Conservation (phyloP, 2,888 invertebrate genomes). For the Dermolepida albohirtum region DNA sequence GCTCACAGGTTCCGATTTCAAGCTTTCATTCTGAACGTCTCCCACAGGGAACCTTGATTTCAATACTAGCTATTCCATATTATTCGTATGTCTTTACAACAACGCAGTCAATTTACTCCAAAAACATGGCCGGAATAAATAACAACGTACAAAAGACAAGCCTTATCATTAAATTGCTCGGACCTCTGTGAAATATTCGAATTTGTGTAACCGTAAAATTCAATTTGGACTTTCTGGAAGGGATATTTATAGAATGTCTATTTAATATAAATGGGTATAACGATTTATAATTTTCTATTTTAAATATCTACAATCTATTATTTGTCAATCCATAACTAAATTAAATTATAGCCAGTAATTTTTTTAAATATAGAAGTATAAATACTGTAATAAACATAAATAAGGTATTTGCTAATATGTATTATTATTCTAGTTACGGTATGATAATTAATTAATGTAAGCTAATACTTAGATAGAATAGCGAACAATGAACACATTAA, state of each 20-base stretch:
- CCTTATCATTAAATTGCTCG: slow-evolving; percentile 24
- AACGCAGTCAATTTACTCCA: slow-evolving; percentile 25
- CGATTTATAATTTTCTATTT: neutral
- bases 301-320: neutral
- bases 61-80: slow-evolving; percentile 56
- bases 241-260: no score
- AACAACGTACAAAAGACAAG: slow-evolving; percentile 21
- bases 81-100: slow-evolving; percentile 41
- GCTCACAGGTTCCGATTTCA: slow-evolving; percentile 59
- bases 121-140: slow-evolving; percentile 30
- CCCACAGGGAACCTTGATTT: slow-evolving; percentile 62
- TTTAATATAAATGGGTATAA: no score
- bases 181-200: neutral
- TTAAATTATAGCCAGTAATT: no score
- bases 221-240: neutral
- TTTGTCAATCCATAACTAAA: neutral
- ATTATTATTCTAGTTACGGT: no score
- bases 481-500: no score
- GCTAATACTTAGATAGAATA: no score
- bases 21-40: slow-evolving; percentile 59
- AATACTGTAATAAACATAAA: no score
- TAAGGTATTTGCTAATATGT: no score
- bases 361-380: no score
- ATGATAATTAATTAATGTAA: no score
- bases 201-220: slow-evolving; percentile 2